Conservation (phyloP, 2,888 invertebrate species). For the Dicyrtomina minuta region DNA sequence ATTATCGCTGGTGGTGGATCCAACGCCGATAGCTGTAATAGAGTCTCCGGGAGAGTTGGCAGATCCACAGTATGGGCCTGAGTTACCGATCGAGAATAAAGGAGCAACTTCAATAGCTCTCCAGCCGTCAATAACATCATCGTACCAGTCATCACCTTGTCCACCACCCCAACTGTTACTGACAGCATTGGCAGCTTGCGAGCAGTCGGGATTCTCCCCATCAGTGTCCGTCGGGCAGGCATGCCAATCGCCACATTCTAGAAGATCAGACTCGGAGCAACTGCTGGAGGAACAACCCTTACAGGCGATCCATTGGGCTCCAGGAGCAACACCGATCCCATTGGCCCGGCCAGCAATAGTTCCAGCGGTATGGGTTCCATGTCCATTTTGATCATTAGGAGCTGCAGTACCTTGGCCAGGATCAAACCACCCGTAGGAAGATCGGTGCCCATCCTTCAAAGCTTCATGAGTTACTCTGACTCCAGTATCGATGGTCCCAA, state of each 20-base stretch:
- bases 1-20: constrained; percentile 18
- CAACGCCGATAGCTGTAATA: constrained; percentile 21
- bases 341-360: constrained; percentile 4
- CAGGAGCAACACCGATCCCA: constrained; percentile 15
- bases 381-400: constrained; percentile 20
- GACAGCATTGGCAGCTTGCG: constrained; percentile 30
- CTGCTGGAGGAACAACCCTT: background rate
- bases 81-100: constrained; percentile 31
- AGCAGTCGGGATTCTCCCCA: constrained; percentile 16
- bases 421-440: constrained; percentile 29
- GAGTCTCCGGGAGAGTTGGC: constrained; percentile 29
- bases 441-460: background rate
- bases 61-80: constrained; percentile 23
- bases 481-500: constrained; percentile 24
- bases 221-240: constrained; percentile 32
- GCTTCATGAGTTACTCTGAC: constrained; percentile 32
- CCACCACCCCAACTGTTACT: constrained; percentile 35
- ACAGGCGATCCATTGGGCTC: constrained; percentile 15
- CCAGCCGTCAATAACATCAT: constrained; percentile 24
- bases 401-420: background rate
- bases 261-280: constrained; percentile 23
- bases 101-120: constrained; percentile 11
- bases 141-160: constrained; percentile 22
- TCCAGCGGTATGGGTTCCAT: constrained; percentile 9
- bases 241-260: constrained; percentile 20